phyloP scores from a whole-genome alignment of 2,888 invertebrate species.

The Petrolisthes cinctipes region DNA sequence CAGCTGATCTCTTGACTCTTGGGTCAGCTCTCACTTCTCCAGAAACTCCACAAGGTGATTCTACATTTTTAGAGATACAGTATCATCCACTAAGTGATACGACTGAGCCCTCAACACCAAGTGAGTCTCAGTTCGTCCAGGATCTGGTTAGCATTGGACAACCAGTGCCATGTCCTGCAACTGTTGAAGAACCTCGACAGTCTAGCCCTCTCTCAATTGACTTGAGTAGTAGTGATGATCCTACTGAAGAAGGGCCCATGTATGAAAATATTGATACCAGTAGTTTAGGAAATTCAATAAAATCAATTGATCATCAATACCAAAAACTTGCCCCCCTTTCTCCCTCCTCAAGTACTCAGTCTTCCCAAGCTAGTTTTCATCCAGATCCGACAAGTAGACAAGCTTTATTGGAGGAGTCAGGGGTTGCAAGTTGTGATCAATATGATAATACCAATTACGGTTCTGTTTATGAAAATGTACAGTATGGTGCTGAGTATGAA shows the following conservation, averaged over 20 bases:
- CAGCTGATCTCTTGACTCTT: constrained; percentile 50
- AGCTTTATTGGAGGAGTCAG: constrained; percentile 36
- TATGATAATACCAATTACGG: constrained; percentile 51
- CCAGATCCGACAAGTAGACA: constrained; percentile 31
- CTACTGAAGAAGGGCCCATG: constrained; percentile 59
- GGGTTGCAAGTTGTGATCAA: constrained; percentile 32
- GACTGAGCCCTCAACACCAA: constrained; percentile 65
- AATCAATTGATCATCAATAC: constrained; percentile 14
- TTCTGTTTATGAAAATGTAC: constrained; percentile 53
- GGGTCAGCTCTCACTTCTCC: constrained; percentile 60
- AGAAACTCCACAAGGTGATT: constrained; percentile 64
- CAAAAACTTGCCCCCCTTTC: constrained; percentile 32
- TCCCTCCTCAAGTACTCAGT: constrained; percentile 40
- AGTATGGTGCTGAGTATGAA: constrained; percentile 52
- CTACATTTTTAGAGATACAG: constrained; percentile 63
- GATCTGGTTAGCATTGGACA: constrained; percentile 43
- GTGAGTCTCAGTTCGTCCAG: constrained; percentile 64
- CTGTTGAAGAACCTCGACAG: constrained; percentile 53
- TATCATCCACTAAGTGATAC: constrained; percentile 65
- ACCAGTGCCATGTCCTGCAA: constrained; percentile 38
- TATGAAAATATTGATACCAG: constrained; percentile 58
- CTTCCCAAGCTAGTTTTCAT: constrained; percentile 52
- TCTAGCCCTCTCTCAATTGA: constrained; percentile 61
- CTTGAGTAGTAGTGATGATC: constrained; percentile 64
- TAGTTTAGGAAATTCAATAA: constrained; percentile 8